Evolutionary conservation across 2,888 invertebrate genomes (phyloP), one percentile per base, ranked within the genome.

Genomic region (Eilema sororculum): DNA sequence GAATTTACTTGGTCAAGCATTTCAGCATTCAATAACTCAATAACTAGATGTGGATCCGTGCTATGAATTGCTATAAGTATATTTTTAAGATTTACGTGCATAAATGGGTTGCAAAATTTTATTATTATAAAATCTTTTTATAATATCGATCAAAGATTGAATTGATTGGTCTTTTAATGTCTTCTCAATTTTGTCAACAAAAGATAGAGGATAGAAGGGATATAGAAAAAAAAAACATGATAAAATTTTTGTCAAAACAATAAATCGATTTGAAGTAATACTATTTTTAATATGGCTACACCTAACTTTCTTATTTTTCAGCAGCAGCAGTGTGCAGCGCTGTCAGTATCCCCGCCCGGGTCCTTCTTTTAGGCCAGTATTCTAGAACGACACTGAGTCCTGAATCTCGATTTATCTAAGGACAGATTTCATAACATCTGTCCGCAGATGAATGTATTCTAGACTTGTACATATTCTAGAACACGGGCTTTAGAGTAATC

Each of bases 401-500:
- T 28, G 5, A 28, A 5, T 28, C 28, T 28, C 28, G 5, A 28
- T 28, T 28, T 28, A 5, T 28, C 28, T 28, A 28, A 28, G 28
- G 5, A 28, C 5, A 28, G 28, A 28, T 28, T 28, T 28, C 28
- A 4, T 5, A 28, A 28, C 28, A 28, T 4, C 28, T 28, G 28
- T 28, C 28, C 28, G 2, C 28, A 28, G 28, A 28, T 28, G 5
- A 28, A 28, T 28, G 3, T 4, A 28, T 28, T 28, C 28, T 4
- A 5, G 5, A 28, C 28, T 28, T 2, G 28, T 28, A 28, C 28
- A n/a, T 5, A 28, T 28, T 28, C 28, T 28, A 28, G 28, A 28
- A 28, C 28, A 28, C 28, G 28, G 5, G 28, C 8, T 8, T 8
- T 41, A 41, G 16, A 41, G 20, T 41, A 16, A 16, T 82, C 85